Evolutionary conservation across 2,113 vertebrate species (phyloP), one percentile per base, ranked within the genome.

Genomic region (Bombycilla garrulus): DNA sequence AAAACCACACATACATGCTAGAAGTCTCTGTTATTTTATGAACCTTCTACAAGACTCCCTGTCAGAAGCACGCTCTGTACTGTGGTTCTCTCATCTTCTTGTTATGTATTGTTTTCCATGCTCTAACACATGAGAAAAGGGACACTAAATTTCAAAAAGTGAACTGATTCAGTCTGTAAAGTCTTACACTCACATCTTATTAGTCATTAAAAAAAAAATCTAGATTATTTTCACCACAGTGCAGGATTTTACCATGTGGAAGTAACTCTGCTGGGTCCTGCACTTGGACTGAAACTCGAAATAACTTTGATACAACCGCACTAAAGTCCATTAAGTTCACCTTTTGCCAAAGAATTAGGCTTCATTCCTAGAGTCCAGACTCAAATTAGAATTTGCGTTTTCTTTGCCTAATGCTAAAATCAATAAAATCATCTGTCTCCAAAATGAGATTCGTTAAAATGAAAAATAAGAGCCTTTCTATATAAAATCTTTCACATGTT

Each of bases 1-100:
- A 60, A 92, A 70, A 16, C 0, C 29, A n/a, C 38, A 60, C 5
- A 73, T 3, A 19, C 5, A 7, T 11, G 7, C 7, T 3, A 26
- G 12, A 2, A 10, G 6, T 21, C 19, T 64, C 47, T 3, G 0
- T 12, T 44, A 6, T 36, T 69, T 84, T 12, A 76, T 3, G 1
- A 53, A 56, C 2, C 2, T 47, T 42, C 11, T 51, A 0, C 11
- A 47, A 60, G 54, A 2, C 12, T 47, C 11, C 8, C 11, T 48
- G 15, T 29, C 54, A 73, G 33, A 6, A 57, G 22, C 64, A 69
- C 7, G 11, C 22, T n/a, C 6, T 7, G 20, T 15, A 14, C 22
- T 36, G 19, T 25, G 13, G 12, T 15, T 72, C 28, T 10, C 50
- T 81, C 23, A 64, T 57, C 26, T 12, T 47, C 17, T 6, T 10